phyloP scores from a whole-genome alignment of 2,113 vertebrate genomes.

The Cyrtonyx montezumae region DNA sequence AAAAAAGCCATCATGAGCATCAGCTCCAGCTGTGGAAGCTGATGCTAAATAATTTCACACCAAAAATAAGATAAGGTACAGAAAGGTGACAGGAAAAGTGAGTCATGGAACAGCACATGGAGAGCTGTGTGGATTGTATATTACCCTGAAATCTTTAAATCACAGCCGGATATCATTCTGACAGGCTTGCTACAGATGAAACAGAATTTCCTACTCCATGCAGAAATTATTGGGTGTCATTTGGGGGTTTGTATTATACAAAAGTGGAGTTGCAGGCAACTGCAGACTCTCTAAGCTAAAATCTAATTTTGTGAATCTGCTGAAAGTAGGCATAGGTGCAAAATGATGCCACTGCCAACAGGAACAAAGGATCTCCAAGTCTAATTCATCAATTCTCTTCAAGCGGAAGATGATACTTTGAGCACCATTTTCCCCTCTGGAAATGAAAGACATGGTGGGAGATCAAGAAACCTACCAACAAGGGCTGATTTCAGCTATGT shows the following conservation, averaged over 20 bases:
- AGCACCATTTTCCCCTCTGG: not conserved
- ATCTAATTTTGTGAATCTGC: not conserved
- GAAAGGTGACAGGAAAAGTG: conserved; percentile 20
- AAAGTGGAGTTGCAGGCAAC: not conserved
- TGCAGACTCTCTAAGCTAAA: not conserved
- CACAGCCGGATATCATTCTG: not conserved
- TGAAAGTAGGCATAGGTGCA: not conserved
- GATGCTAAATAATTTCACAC: not conserved
- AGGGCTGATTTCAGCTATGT: not conserved
- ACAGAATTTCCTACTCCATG: not conserved
- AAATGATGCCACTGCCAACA: not conserved
- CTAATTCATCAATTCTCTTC: not conserved
- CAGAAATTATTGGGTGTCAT: not conserved
- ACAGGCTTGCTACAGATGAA: not conserved
- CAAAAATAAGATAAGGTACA: not conserved
- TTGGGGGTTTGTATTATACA: not conserved
- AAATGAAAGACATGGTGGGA: not conserved
- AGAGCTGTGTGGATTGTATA: not conserved
- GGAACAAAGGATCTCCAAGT: not conserved
- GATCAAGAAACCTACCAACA: not conserved
- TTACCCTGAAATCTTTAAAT: not conserved
- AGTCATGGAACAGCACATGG: not conserved
- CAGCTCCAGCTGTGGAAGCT: not conserved
- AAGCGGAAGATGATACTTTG: not conserved
- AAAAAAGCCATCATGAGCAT: not conserved